Evolutionary conservation across 2,888 invertebrate genomes (phyloP), one percentile per base, ranked within the genome.

Genomic region (Trypoxylon attenuatum): DNA sequence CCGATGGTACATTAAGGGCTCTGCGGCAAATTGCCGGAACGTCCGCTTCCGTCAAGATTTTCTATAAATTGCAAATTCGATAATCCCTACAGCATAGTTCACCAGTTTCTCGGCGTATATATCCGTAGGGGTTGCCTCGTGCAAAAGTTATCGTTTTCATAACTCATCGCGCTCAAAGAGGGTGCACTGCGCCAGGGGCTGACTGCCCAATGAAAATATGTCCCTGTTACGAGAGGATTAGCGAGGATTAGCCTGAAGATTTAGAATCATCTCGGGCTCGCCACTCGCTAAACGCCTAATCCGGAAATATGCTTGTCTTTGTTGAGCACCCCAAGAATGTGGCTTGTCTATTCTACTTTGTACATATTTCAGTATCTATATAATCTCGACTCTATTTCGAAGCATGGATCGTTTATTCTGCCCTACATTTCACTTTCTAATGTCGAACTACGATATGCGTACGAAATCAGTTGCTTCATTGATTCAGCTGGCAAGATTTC

Each of bases 201-300:
- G 62, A 69, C 68, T 69, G 66, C 45, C 74, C 72, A 72, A 73
- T 80, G 74, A 74, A 81, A 83, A 83, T 85, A 83, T 80, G 81
- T 76, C 78, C 71, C 73, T 76, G 82, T 84, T 84, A 82, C 79
- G 73, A 77, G 69, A 69, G 82, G 79, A 84, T 84, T 83, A 80
- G 72, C 76, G 61, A 51, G 81, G 80, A 80, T 84, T 83, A 82
- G 71, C 59, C 23, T 46, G 62, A 73, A 79, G 82, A 83, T 83
- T 84, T 84, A 83, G 76, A 73, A 64, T 78, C 71, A 80, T 78
- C 81, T 78, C 56, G 25, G 56, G 56, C 54, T 62, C 61, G 10
- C 13, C 21, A 51, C 55, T 52, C 67, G 76, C 75, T 81, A 72
- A 82, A 71, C 70, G 62, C 69, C 76, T 82, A 73, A 82, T 78